Evolutionary conservation across 2,888 invertebrate species (phyloP), one percentile per base, ranked within the genome.

Genomic region (Lepidocyrtinus sp.): DNA sequence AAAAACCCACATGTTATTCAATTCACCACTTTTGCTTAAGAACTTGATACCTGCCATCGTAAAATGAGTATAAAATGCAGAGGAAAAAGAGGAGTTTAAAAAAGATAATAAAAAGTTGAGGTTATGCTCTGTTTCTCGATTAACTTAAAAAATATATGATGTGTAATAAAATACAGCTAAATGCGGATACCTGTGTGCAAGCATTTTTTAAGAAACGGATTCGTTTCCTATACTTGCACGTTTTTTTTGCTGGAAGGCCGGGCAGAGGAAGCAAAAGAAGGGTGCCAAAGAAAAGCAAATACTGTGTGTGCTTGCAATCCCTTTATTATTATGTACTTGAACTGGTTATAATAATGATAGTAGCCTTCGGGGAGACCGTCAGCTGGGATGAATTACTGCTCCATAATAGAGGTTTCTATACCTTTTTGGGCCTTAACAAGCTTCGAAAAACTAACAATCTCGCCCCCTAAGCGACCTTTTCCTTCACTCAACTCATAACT

Each of bases 401-500:
- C 85, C 84, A 85, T 86, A 86, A 86, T 85, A 82, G 85, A 86
- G 85, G 83, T 83, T 81, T 77, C 79, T 84, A 82, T 84, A 86
- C 85, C 86, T 86, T 78, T 84, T 83, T 84, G 85, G 77, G 83
- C 83, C 83, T 83, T 85, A 86, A 85, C 85, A 86, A 85, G 85
- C 82, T 71, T 82, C 61, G 86, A 86, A 86, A 86, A 86, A 86
- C 86, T 86, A 86, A 86, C 86, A 86, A 85, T 85, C 86, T 86
- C 84, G 85, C 85, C 86, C 85, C 84, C 84, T 80, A 83, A 81
- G 82, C 82, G 84, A 84, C 85, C 86, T 85, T 85, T 84, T 81
- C 83, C 84, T 84, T 84, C 84, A 82, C 80, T 82, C 82, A 82
- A 72, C 80, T 80, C 85, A 82, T 86, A 85, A 86, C 86, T 86